phyloP scores from a whole-genome alignment of 1,140 invertebrate species.

The Meloidogyne chitwoodi region DNA sequence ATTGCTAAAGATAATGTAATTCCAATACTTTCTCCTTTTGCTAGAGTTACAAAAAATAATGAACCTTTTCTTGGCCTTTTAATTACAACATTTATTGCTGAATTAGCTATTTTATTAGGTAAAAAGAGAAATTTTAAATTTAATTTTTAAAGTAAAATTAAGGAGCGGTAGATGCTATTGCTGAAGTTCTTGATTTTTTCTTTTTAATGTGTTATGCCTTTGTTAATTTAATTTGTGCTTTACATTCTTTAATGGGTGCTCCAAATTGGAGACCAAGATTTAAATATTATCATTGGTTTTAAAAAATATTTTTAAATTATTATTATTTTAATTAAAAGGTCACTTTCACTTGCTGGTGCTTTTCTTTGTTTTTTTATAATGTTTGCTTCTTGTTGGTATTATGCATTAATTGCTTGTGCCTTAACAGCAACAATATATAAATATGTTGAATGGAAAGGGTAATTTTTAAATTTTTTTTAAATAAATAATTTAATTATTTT shows the following conservation, averaged over 20 bases:
- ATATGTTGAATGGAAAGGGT: constrained; percentile 98
- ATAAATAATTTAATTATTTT: too few species aligned
- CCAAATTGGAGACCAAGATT: constrained; percentile 98
- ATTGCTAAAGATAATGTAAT: constrained; percentile 96
- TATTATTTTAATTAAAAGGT: constrained; percentile 65
- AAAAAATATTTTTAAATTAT: constrained; percentile 25
- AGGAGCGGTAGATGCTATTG: constrained; percentile 62
- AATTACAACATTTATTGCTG: constrained; percentile 83
- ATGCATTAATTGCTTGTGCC: constrained; percentile 86
- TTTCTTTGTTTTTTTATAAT: constrained; percentile 92
- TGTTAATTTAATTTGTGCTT: constrained; percentile 93
- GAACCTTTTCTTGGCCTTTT: constrained; percentile 89
- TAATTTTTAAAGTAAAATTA: neutral
- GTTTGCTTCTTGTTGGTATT: constrained; percentile 99
- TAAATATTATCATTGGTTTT: constrained; percentile 94
- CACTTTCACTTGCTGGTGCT: constrained; percentile 82
- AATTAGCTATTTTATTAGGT: constrained; percentile 82
- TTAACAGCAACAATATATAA: constrained; percentile 96
- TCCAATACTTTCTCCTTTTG: constrained; percentile 85
- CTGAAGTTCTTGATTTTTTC: constrained; percentile 67
- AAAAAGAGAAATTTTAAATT: neutral
- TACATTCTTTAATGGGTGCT: constrained; percentile 84
- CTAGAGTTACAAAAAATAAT: constrained; percentile 83
- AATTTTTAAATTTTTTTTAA: constrained; percentile 58
- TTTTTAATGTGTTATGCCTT: constrained; percentile 99